These are phyloP conservation scores for Lasioglossum zephyrum DNA, from an alignment of 2,888 invertebrate genomes.

Conservation along the genomic window DNA sequence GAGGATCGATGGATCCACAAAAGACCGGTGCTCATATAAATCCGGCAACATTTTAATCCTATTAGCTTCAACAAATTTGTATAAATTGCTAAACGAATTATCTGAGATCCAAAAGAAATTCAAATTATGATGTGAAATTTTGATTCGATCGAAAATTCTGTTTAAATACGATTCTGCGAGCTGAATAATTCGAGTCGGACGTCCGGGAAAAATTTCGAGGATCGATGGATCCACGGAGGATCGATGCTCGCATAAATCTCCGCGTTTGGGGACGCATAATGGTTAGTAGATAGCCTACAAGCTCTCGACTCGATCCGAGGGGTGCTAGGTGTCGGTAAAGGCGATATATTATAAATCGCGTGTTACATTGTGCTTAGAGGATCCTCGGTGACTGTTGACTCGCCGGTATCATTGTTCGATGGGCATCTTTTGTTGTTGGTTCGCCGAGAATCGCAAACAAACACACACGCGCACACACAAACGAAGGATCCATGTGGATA, in stretches of 20 bases:
- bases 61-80: too few species aligned
- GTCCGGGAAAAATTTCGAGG: constrained; percentile 26
- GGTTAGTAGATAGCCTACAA: constrained; percentile 44
- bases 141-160: too few species aligned
- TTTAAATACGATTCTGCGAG: neutral
- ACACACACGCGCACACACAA: constrained; percentile 70
- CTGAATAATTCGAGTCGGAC: neutral
- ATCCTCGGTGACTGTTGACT: constrained; percentile 82
- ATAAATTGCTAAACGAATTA: too few species aligned
- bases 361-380: constrained; percentile 81
- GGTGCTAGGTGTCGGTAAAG: constrained; percentile 60
- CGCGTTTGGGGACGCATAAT: constrained; percentile 59
- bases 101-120: too few species aligned
- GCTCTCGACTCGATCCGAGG: constrained; percentile 60
- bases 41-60: neutral
- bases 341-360: constrained; percentile 81
- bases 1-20: too few species aligned
- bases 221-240: constrained; percentile 31
- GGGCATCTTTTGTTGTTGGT: constrained; percentile 80
- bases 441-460: constrained; percentile 81
- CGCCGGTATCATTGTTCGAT: constrained; percentile 80
- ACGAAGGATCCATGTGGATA: neutral
- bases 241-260: constrained; percentile 46
- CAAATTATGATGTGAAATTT: too few species aligned
- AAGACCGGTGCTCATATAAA: constrained; percentile 29